Percentiles rank a stretch among this genome's conserved stretches.
Conservation (phyloP, 1,140 invertebrate genomes). For the Octopus bimaculoides region DNA sequence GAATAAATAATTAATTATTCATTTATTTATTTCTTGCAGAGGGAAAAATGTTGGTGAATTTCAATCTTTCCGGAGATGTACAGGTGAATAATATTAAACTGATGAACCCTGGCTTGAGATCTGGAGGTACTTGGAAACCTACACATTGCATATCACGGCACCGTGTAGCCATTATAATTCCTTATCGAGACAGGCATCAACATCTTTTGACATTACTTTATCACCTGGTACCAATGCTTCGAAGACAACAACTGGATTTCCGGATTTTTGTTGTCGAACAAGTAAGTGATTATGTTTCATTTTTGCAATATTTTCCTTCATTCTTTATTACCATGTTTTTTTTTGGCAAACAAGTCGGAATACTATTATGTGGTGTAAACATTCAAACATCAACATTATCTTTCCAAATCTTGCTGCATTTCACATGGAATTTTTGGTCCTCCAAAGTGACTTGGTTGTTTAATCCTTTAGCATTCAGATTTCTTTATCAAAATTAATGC, state of each 20-base stretch:
- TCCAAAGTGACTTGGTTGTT: too few relatives aligned
- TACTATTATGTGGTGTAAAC: too few relatives aligned
- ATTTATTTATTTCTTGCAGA: too few relatives aligned
- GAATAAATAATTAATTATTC: too few relatives aligned
- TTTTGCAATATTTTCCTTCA: background rate
- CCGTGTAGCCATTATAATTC: constrained; percentile 49
- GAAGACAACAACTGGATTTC: constrained; percentile 85
- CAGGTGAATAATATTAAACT: constrained; percentile 15
- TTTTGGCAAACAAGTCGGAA: too few relatives aligned
- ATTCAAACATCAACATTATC: too few relatives aligned
- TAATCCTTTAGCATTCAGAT: too few relatives aligned
- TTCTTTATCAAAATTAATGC: too few relatives aligned
- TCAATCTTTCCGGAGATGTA: too few relatives aligned
- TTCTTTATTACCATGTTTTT: constrained; percentile 46
- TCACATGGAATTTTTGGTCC: too few relatives aligned
- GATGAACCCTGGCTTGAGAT: constrained; percentile 25
- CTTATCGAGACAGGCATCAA: constrained; percentile 72
- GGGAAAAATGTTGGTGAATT: too few relatives aligned
- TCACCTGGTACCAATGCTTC: constrained; percentile 87
- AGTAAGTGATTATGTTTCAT: constrained; percentile 37
- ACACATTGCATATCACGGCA: constrained; percentile 35
- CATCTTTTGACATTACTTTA: constrained; percentile 80
- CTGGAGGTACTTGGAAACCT: constrained; percentile 39
- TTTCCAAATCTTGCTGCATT: too few relatives aligned
- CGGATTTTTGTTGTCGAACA: constrained; percentile 91